Evolutionary conservation across 2,888 invertebrate genomes (phyloP), one percentile per base, ranked within the genome.

Genomic region (Halocaridina rubra): DNA sequence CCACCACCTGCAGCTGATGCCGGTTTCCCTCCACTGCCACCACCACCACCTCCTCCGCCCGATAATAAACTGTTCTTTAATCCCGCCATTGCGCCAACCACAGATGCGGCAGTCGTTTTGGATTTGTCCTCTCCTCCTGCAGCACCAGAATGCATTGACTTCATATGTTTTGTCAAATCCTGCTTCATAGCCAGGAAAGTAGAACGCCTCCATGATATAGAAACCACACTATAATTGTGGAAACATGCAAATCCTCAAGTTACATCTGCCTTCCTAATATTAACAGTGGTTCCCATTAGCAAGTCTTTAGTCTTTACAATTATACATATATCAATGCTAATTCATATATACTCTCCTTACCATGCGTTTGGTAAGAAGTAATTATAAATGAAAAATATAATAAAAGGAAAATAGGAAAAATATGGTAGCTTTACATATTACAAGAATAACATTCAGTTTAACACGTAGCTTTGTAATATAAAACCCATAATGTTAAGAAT

Each of bases 21-120:
- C 61, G 79, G 75, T 53, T 53, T 57, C 10, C 82, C 82, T n/a
- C 80, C 74, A 27, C 84, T 76, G 3, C 72, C 74, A 32, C 80
- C 81, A 32, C 69, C 57, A 29, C 72, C 64, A 64, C 46, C 24
- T 32, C 46, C 61, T 16, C 82, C 82, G 46, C 64, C 74, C 67
- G 84, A 61, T 64, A 84, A 74, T 71, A 84, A 39, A 79, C 74
- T 79, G 57, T 75, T 80, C 80, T 88, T 88, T 27, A 84, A 78
- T 30, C 88, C 86, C 24, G 88, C 72, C 88, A 88, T 88, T 30
- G 81, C 84, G 57, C 88, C 84, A 30, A 88, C 88, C 32, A 88
- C 88, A 30, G 87, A 81, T 57, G 87, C 82, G 72, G 88, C 88
- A 10, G 85, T 86, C 24, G 80, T 32, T 82, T 88, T 88, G 78